Evolutionary conservation across 2,888 invertebrate species (phyloP).

Genomic region (Sussaba pulchella): DNA sequence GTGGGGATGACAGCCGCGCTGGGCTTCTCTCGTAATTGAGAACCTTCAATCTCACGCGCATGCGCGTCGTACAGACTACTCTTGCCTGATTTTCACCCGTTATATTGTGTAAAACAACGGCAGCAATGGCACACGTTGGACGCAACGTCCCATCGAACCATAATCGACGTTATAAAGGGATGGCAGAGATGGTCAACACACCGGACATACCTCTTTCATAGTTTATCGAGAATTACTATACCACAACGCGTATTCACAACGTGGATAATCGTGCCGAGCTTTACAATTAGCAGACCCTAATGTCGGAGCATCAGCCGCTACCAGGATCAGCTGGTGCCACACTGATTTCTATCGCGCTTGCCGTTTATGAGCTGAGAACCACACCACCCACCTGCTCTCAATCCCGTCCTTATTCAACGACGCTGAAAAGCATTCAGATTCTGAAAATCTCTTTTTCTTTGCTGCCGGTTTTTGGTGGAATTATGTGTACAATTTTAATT

Average conservation of each 20-base stretch:
- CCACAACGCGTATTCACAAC: slow-evolving; percentile 46
- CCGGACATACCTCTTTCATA: not conserved
- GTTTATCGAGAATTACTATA: not conserved
- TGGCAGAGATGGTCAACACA: slow-evolving; percentile 11
- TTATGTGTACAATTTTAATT: not conserved
- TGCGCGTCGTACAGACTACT: too few relatives aligned
- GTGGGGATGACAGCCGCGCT: not conserved
- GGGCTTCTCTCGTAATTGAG: not conserved
- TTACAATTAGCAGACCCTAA: slow-evolving; percentile 77
- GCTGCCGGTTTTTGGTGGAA: too few relatives aligned
- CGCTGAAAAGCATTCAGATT: slow-evolving; percentile 60
- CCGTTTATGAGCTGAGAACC: slow-evolving; percentile 72
- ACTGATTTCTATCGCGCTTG: slow-evolving; percentile 76
- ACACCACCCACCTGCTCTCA: slow-evolving; percentile 77
- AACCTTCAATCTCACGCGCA: too few relatives aligned
- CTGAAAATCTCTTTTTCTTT: slow-evolving; percentile 51
- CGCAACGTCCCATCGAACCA: too few relatives aligned
- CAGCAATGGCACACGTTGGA: too few relatives aligned
- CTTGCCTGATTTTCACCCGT: too few relatives aligned
- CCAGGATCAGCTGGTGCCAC: slow-evolving; percentile 30
- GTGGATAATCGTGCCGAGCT: slow-evolving; percentile 72
- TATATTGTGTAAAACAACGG: too few relatives aligned
- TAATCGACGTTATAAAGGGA: slow-evolving; percentile 35
- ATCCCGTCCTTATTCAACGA: slow-evolving; percentile 34
- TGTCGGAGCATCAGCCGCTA: slow-evolving; percentile 53